Evolutionary conservation across 30 jellyfish, hydroid and myxozoan genomes (phyloP).

Genomic region (Hydractinia symbiolongicarpus): DNA sequence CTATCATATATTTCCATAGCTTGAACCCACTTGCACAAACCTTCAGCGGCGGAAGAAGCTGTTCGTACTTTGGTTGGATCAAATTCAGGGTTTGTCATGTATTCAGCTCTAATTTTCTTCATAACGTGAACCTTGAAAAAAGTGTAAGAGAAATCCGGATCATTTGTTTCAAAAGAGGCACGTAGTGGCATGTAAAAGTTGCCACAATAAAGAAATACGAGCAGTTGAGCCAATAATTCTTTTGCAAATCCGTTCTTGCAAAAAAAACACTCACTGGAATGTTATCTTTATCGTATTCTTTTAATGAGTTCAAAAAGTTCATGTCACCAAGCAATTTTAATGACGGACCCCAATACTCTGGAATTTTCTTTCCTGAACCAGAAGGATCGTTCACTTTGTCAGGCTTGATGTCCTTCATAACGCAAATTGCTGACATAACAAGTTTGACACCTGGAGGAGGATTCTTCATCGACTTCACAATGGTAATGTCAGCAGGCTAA

Average conservation of each 20-base stretch:
- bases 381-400: conserved; percentile 89
- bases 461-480: conserved; percentile 94
- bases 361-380: conserved; percentile 92
- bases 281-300: conserved; percentile 84
- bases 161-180: background rate
- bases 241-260: background rate
- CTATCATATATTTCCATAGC: conserved; percentile 96
- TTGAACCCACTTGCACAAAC: conserved; percentile 97
- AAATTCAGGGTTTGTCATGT: conserved; percentile 79
- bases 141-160: background rate
- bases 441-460: conserved; percentile 98
- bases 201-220: background rate
- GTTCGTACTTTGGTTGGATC: conserved; percentile 91
- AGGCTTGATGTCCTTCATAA: conserved; percentile 90
- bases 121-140: conserved; percentile 57
- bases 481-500: conserved; percentile 96
- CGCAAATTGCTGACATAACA: conserved; percentile 98
- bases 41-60: conserved; percentile 99
- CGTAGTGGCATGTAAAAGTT: background rate
- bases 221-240: background rate
- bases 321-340: conserved; percentile 94
- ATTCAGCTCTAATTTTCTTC: conserved; percentile 89
- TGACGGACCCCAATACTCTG: conserved; percentile 98
- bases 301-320: conserved; percentile 72
- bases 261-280: conserved; percentile 66